Evolutionary conservation across 2,888 invertebrate species (phyloP).

Genomic region (Oligia strigilis): DNA sequence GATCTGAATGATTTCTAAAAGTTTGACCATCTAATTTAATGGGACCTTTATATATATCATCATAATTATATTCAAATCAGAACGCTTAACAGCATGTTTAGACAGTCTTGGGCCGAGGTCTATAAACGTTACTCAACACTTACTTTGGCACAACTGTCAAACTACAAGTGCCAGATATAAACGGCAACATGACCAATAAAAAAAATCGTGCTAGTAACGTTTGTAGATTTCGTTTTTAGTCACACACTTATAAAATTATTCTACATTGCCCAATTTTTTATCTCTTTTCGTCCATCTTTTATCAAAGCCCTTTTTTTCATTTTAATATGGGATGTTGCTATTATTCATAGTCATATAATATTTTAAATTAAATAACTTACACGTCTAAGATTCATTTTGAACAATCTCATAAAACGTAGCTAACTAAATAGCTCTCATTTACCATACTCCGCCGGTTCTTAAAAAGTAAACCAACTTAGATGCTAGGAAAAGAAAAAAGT

Average conservation of each 20-base stretch:
- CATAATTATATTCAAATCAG: too few relatives aligned
- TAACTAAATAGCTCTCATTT: conserved; percentile 14
- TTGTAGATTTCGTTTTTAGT: not conserved
- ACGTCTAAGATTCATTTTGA: not conserved
- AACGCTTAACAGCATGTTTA: not conserved
- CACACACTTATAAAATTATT: not conserved
- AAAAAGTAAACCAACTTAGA: conserved; percentile 32
- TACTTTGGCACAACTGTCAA: not conserved
- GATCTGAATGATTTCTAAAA: too few relatives aligned
- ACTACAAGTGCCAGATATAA: not conserved
- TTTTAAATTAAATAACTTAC: not conserved
- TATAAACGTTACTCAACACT: not conserved
- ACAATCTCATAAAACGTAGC: conserved; percentile 3
- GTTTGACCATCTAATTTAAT: too few relatives aligned
- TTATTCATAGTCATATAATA: not conserved
- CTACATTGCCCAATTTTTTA: too few relatives aligned
- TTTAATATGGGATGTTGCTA: not conserved
- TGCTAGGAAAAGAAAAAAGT: conserved; percentile 36
- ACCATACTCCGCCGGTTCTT: conserved; percentile 1
- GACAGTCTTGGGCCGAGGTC: not conserved
- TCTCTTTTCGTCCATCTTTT: not conserved
- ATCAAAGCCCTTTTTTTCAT: not conserved
- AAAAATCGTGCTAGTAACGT: not conserved
- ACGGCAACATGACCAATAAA: not conserved
- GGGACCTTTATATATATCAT: too few relatives aligned